A percentile compares a stretch with the other conserved stretches of the same genome.
These are phyloP conservation scores for Gasterosteus aculeatus DNA, from an alignment of 2,113 vertebrate genomes.

Conservation along the genomic window DNA sequence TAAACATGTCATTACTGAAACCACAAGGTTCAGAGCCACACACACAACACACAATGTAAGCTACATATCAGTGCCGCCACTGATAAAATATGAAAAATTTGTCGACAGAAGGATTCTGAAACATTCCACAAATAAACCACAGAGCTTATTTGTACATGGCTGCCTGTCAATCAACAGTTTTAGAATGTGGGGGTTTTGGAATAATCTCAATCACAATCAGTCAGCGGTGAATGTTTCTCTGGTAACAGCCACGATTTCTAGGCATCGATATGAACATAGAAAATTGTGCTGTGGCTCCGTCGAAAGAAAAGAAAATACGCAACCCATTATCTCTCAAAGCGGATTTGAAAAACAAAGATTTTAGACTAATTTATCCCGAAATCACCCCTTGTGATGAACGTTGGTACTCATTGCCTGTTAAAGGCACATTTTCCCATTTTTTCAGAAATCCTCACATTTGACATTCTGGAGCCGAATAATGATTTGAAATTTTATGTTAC, in stretches of 20 bases:
- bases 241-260: background rate
- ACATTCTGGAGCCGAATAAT: background rate
- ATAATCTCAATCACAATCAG: background rate
- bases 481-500: background rate
- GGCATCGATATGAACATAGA: background rate
- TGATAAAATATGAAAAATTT: conserved; percentile 43
- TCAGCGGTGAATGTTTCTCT: conserved; percentile 8
- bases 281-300: background rate
- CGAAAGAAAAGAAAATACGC: background rate
- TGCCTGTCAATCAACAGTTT: background rate
- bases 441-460: background rate
- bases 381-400: background rate
- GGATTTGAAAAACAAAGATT: background rate
- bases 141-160: background rate
- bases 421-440: no score
- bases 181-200: conserved; percentile 9
- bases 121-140: conserved; percentile 42
- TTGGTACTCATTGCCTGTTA: background rate
- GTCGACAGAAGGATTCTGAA: conserved; percentile 37
- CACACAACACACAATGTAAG: conserved; percentile 31
- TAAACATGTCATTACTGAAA: conserved; percentile 74
- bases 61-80: conserved; percentile 23
- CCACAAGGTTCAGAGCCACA: conserved; percentile 62
- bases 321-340: background rate
- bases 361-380: background rate